Evolutionary conservation across 2,113 vertebrate genomes (phyloP).

Genomic region (Trachemys scripta): DNA sequence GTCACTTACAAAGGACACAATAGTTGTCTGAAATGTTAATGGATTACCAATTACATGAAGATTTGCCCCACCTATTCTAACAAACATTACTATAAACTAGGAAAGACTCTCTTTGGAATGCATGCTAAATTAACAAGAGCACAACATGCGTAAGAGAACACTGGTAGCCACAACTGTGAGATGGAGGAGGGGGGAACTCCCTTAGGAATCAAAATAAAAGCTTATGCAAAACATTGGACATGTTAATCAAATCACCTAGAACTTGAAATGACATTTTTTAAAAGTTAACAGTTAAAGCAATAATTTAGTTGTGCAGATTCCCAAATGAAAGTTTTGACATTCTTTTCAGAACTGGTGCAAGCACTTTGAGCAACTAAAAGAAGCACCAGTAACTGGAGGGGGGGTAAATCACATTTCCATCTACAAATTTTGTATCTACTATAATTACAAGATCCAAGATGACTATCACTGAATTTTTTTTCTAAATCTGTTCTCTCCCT

Average conservation of each 20-base stretch:
- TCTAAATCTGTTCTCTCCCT: not conserved
- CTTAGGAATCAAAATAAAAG: conserved; percentile 6
- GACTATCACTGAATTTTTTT: not conserved
- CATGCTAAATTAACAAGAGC: not conserved
- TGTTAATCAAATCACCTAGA: conserved; percentile 27
- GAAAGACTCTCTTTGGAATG: fast-evolving
- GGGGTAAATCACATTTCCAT: too few species aligned
- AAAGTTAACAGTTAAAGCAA: not conserved
- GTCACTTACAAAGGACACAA: not conserved
- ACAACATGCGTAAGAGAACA: not conserved
- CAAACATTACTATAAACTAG: not conserved
- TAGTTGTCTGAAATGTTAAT: not conserved
- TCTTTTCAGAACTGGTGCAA: not conserved
- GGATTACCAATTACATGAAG: not conserved
- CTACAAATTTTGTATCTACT: too few species aligned
- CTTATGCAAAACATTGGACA: not conserved
- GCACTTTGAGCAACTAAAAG: not conserved
- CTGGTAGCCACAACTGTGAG: not conserved
- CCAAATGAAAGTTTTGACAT: not conserved
- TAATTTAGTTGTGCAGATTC: not conserved
- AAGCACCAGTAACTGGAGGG: not conserved
- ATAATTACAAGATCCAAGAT: not conserved
- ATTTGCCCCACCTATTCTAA: not conserved
- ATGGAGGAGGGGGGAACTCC: not conserved
- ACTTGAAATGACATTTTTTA: not conserved